phyloP scores from a whole-genome alignment of 2,113 vertebrate species.

The Upupa epops region DNA sequence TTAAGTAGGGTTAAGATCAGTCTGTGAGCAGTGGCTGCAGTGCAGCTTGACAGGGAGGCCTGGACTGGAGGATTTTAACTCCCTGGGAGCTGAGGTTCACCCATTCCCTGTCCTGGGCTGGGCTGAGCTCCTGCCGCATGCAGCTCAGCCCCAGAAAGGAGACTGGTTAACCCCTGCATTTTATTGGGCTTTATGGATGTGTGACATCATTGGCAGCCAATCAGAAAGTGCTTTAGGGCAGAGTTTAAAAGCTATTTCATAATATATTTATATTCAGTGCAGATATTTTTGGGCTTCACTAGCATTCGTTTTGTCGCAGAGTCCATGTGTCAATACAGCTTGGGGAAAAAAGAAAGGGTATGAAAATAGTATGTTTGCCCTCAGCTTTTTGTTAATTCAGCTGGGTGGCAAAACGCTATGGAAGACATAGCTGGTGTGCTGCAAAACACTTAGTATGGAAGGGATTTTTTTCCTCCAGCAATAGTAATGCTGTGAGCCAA shows the following conservation, averaged over 20 bases:
- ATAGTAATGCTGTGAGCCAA: neutral
- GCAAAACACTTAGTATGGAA: neutral
- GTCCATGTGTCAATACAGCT: neutral
- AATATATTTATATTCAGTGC: slow-evolving; percentile 46
- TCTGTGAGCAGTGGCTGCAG: neutral
- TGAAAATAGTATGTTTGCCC: neutral
- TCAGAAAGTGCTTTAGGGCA: neutral
- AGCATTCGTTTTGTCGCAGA: slow-evolving; percentile 37
- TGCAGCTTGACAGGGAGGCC: neutral
- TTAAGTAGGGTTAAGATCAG: neutral
- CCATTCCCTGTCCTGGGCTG: neutral
- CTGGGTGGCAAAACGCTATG: neutral
- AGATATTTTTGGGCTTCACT: slow-evolving; percentile 21
- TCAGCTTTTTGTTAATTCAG: neutral
- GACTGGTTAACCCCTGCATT: neutral
- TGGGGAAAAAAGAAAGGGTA: neutral
- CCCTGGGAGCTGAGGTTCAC: neutral
- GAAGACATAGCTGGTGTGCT: neutral
- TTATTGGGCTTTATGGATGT: neutral
- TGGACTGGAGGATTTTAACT: neutral
- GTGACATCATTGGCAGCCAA: slow-evolving; percentile 7
- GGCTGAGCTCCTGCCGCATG: neutral
- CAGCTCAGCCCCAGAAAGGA: neutral
- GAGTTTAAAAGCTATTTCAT: slow-evolving; percentile 38
- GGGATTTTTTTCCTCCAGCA: neutral